Conservation (phyloP, 2,797 vertebrate species). For the Halcyon chelicuti region DNA sequence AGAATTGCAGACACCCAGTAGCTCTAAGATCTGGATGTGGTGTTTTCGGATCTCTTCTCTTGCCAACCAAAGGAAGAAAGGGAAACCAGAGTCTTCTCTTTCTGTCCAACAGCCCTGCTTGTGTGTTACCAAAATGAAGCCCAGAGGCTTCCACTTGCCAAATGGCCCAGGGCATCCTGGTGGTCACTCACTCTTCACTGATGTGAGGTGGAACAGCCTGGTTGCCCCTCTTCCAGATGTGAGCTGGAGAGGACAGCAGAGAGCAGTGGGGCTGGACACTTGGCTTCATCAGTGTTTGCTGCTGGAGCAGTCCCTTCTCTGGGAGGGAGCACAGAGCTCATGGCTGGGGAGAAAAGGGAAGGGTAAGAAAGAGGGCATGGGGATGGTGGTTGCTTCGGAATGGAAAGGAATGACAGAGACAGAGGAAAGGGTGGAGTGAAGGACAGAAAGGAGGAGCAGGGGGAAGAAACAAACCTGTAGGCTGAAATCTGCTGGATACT, state of each 20-base stretch:
- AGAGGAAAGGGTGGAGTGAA: slow-evolving; percentile 9
- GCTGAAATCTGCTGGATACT: background rate
- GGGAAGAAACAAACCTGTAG: slow-evolving; percentile 31
- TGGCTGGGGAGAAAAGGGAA: background rate
- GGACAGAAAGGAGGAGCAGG: slow-evolving; percentile 39
- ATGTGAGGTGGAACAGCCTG: background rate
- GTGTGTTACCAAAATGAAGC: background rate
- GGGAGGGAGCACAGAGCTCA: background rate
- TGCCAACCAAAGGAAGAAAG: background rate
- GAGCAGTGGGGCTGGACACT: background rate
- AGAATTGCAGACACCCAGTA: background rate
- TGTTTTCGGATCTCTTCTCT: background rate
- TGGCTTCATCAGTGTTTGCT: background rate
- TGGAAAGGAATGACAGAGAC: background rate
- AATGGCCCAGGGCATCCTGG: background rate
- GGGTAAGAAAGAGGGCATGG: background rate
- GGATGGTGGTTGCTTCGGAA: background rate
- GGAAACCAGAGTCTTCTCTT: background rate
- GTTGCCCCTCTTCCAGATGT: background rate
- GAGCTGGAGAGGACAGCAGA: background rate
- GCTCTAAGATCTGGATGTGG: background rate
- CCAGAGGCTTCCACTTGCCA: background rate
- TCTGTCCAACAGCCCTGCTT: background rate
- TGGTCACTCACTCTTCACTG: accelerated
- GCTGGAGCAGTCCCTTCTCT: background rate